phyloP scores from a whole-genome alignment of 1,140 invertebrate species.

The Zaprionus inermis region DNA sequence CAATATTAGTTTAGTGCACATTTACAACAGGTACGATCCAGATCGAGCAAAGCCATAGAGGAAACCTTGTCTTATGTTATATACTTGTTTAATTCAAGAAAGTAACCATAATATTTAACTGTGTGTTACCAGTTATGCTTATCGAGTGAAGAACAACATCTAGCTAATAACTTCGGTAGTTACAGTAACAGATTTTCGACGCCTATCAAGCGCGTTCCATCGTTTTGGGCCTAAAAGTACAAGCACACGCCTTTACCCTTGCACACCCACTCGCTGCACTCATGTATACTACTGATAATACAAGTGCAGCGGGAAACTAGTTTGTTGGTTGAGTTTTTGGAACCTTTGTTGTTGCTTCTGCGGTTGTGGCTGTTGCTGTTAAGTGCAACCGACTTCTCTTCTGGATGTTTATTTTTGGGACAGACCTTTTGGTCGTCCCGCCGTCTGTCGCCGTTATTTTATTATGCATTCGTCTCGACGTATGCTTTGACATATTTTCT shows the following conservation, averaged over 20 bases:
- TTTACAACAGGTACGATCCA: neutral
- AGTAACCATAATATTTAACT: neutral
- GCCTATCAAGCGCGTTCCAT: too few relatives aligned
- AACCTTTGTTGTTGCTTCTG: conserved; percentile 16
- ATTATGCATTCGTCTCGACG: conserved; percentile 71
- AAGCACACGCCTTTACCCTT: neutral
- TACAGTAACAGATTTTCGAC: too few relatives aligned
- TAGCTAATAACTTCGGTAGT: too few relatives aligned
- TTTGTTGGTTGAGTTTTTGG: conserved; percentile 74
- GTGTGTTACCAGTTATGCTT: neutral
- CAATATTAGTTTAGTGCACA: neutral
- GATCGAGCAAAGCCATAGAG: neutral
- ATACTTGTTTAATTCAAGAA: neutral
- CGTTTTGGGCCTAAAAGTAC: neutral
- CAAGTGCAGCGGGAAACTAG: conserved; percentile 56
- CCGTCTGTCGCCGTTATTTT: conserved; percentile 18
- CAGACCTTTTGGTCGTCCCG: conserved; percentile 7
- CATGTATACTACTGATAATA: neutral
- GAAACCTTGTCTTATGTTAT: neutral
- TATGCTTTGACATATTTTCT: conserved; percentile 66
- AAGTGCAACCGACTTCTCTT: conserved; percentile 53
- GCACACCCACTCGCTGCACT: conserved; percentile 11
- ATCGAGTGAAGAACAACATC: too few relatives aligned
- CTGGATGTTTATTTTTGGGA: conserved; percentile 64
- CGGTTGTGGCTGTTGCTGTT: conserved; percentile 19